A percentile compares a stretch with the other conserved stretches of the same genome.
phyloP scores from a whole-genome alignment of 2,797 vertebrate species.

The Phrynocephalus guinanensis region DNA sequence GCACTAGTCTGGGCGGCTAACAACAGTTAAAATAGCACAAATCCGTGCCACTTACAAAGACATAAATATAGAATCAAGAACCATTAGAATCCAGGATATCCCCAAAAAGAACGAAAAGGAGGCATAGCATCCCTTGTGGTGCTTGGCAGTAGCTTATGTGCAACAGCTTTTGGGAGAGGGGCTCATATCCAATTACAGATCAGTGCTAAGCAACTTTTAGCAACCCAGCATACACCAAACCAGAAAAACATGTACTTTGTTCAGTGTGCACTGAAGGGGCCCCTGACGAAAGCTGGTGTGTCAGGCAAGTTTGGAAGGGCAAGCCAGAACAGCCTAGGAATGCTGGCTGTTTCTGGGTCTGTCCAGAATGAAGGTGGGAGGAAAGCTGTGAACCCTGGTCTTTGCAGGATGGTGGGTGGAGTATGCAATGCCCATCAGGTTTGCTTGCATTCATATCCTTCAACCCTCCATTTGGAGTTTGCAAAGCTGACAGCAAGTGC shows the following conservation, averaged over 20 bases:
- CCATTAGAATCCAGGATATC: no score
- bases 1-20: no score
- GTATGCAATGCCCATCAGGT: not conserved
- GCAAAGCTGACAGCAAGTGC: not conserved
- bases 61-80: no score
- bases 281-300: not conserved
- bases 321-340: conserved; percentile 1
- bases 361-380: not conserved
- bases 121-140: no score
- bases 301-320: conserved; percentile 11
- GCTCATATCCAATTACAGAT: not conserved
- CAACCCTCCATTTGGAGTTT: not conserved
- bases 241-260: conserved; percentile 35
- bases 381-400: not conserved
- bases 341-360: not conserved
- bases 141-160: not conserved
- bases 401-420: not conserved
- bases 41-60: no score
- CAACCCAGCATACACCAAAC: not conserved
- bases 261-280: not conserved
- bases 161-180: not conserved
- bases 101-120: no score
- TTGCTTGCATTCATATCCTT: not conserved
- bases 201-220: not conserved
- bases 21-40: no score